Evolutionary conservation across 2,113 vertebrate species (phyloP).

Genomic region (Polypterus bichir): DNA sequence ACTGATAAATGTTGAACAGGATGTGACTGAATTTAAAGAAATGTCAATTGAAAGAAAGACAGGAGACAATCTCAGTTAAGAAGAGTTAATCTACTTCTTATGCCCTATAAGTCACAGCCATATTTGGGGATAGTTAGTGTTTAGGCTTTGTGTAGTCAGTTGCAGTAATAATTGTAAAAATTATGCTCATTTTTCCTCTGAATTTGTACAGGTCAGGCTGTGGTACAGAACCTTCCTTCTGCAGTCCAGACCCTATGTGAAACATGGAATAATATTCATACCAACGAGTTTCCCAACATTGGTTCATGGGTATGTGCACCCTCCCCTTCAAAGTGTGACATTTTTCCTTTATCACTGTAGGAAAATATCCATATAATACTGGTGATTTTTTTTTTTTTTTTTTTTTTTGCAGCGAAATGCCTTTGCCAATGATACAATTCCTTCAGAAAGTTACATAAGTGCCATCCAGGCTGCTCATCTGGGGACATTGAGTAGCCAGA

Average conservation of each 20-base stretch:
- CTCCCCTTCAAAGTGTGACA: neutral
- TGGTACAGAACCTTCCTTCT: slow-evolving; percentile 84
- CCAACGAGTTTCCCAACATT: slow-evolving; percentile 95
- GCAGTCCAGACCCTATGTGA: slow-evolving; percentile 82
- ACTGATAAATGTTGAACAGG: too few species aligned
- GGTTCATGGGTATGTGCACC: slow-evolving; percentile 80
- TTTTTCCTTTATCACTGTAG: neutral
- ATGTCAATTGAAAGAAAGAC: too few species aligned
- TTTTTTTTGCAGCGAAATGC: slow-evolving; percentile 70
- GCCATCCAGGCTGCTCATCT: slow-evolving; percentile 92
- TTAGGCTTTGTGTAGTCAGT: too few species aligned
- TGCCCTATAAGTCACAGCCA: too few species aligned
- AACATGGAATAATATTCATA: slow-evolving; percentile 86
- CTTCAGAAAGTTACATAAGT: slow-evolving; percentile 92
- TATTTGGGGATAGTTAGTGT: too few species aligned
- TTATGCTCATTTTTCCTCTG: neutral
- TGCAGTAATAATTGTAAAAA: too few species aligned
- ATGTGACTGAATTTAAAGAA: too few species aligned
- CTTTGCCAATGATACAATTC: slow-evolving; percentile 93
- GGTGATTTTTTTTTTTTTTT: slow-evolving; percentile 7
- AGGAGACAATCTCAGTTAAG: too few species aligned
- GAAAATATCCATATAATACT: neutral
- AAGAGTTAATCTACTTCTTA: too few species aligned
- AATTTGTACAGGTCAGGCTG: slow-evolving; percentile 53
- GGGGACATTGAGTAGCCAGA: slow-evolving; percentile 84